Percentiles rank a stretch among this genome's conserved stretches.
Conservation (phyloP, 2,888 invertebrate species). For the Spodoptera littoralis region DNA sequence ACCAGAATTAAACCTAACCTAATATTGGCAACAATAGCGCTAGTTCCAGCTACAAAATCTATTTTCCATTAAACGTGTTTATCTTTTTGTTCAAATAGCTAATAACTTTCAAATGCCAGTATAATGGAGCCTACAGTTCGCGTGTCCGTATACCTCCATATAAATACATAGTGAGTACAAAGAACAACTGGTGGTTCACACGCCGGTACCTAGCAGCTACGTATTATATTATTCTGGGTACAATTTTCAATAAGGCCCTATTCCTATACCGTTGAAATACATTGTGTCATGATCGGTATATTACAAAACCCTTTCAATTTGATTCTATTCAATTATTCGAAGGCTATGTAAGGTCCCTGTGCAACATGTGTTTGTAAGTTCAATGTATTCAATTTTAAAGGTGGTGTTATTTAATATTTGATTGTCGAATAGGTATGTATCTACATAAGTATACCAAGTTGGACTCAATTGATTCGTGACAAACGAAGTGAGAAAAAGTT, state of each 20-base stretch:
- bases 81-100: not conserved
- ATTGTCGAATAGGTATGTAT: no score
- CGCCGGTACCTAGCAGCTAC: slow-evolving; percentile 25
- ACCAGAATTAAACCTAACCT: no score
- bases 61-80: not conserved
- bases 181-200: slow-evolving; percentile 59
- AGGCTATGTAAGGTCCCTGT: slow-evolving; percentile 1
- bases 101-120: slow-evolving; percentile 40
- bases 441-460: no score
- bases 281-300: slow-evolving; percentile 24
- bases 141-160: slow-evolving; percentile 51
- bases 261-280: slow-evolving; percentile 23
- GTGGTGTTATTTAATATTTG: no score
- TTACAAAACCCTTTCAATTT: slow-evolving; percentile 38
- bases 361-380: not conserved
- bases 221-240: slow-evolving; percentile 26
- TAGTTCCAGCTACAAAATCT: no score
- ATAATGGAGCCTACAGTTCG: slow-evolving; percentile 47
- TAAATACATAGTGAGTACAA: slow-evolving; percentile 43
- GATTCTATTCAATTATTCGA: slow-evolving; percentile 28
- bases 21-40: no score
- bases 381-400: slow-evolving; percentile 1
- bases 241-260: slow-evolving; percentile 42
- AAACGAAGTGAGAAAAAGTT: no score
- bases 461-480: no score